phyloP scores from a whole-genome alignment of 2,797 vertebrate species.

The Parotocinclus haroldoi region DNA sequence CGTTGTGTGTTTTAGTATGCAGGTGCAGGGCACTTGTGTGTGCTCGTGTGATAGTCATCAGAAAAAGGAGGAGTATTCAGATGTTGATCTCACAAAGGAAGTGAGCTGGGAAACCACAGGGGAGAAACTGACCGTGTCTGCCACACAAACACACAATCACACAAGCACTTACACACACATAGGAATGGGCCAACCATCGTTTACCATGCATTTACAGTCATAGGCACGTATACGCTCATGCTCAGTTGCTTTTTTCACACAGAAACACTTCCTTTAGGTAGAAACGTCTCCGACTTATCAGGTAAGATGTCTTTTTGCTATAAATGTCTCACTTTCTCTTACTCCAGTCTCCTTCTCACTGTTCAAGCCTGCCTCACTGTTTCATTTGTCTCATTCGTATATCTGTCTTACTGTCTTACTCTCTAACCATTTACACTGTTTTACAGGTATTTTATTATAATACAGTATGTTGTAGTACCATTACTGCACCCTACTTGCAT shows the following conservation, averaged over 20 bases:
- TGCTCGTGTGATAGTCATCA: slow-evolving; percentile 68
- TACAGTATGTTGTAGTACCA: too few species aligned
- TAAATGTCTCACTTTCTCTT: too few species aligned
- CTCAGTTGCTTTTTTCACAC: neutral
- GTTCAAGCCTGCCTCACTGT: neutral
- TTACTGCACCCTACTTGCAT: too few species aligned
- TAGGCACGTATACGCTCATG: neutral
- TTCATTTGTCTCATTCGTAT: neutral
- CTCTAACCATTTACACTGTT: too few species aligned
- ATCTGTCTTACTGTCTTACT: too few species aligned
- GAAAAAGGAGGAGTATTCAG: slow-evolving; percentile 64
- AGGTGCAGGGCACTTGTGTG: slow-evolving; percentile 34
- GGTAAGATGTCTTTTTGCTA: too few species aligned
- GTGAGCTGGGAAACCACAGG: slow-evolving; percentile 66
- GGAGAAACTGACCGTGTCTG: slow-evolving; percentile 66
- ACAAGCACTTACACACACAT: slow-evolving; percentile 2
- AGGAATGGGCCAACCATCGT: neutral
- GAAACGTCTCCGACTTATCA: slow-evolving; percentile 6
- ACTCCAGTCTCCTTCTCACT: too few species aligned
- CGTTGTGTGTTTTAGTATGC: neutral
- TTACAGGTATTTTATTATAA: too few species aligned
- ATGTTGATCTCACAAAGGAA: slow-evolving; percentile 69
- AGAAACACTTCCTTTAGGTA: neutral
- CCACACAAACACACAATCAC: neutral
- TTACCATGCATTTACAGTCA: neutral